Evolutionary conservation across 2,797 vertebrate species (phyloP), one percentile per base, ranked within the genome.

Genomic region (Diplodus puntazzo): DNA sequence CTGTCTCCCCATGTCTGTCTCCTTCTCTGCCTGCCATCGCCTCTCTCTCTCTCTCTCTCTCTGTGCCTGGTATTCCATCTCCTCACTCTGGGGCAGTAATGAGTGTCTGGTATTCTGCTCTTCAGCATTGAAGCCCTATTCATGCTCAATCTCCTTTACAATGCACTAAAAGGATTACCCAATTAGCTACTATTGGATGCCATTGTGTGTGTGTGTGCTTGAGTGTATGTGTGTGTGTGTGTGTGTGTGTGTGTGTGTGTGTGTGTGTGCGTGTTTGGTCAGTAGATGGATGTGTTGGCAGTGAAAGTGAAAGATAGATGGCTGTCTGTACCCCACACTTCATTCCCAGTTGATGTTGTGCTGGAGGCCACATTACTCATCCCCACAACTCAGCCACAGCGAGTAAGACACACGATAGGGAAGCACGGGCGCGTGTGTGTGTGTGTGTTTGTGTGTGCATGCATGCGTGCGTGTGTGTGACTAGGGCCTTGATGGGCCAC

Each of bases 141-240:
- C 92, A 93, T 89, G 92, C 89, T 90, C 87, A 85, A 90, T 90
- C 92, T 92, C 88, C 87, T 92, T 90, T 89, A 94, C 91, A 94
- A 95, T 93, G 88, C 84, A 87, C 92, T 93, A 94, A 94, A 93
- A 92, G 91, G 93, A 94, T 94, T 94, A 94, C 85, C 87, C 89
- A 94, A 94, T 93, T 94, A 94, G 91, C 88, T 88, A 70, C 89
- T 88, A 91, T 90, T 93, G 90, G 89, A 84, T 85, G 88, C 82
- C 79, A 74, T 77, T 80, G 87, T 90, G 82, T 60, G n/a, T 69
- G 61, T 68, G 50, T 52, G 62, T 78, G 85, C 89, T 82, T 60
- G 23, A 48, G 61, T 25, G n/a, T 14, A 53, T 63, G 63, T 18
- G 27, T 46, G 66, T 42, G 75, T 42, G 58, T n/a, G 54, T 42